Evolutionary conservation across 2,797 vertebrate genomes (phyloP).

Genomic region (Tokudaia tokunoshimensis): DNA sequence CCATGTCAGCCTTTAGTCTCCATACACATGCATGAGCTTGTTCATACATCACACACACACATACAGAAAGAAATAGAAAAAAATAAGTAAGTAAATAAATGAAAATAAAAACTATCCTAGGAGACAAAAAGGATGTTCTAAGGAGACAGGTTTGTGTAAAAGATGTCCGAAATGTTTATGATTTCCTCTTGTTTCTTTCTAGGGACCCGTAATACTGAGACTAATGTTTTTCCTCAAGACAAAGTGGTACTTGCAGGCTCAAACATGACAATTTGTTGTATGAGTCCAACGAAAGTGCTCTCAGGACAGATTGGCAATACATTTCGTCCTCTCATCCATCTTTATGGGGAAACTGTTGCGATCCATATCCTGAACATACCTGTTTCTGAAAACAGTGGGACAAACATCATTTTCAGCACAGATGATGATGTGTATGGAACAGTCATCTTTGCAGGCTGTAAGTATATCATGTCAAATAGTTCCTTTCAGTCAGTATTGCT

Average conservation of each 20-base stretch:
- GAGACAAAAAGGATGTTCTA: background rate
- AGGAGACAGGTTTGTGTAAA: slow-evolving; percentile 7
- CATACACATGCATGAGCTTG: background rate
- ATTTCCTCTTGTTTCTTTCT: slow-evolving; percentile 55
- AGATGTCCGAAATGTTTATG: slow-evolving; percentile 30
- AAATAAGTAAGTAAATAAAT: background rate
- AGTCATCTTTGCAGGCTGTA: slow-evolving; percentile 90
- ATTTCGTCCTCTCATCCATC: slow-evolving; percentile 67
- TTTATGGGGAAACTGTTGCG: slow-evolving; percentile 85
- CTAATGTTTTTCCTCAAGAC: slow-evolving; percentile 86
- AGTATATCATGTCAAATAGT: slow-evolving; percentile 75
- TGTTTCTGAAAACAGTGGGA: slow-evolving; percentile 83
- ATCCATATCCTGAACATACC: slow-evolving; percentile 86
- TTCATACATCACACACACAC: background rate
- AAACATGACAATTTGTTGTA: slow-evolving; percentile 88
- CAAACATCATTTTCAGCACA: slow-evolving; percentile 84
- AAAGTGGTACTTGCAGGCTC: slow-evolving; percentile 87
- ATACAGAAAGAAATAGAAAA: background rate
- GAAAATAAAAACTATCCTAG: background rate
- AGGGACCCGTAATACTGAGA: slow-evolving; percentile 62
- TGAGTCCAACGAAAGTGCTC: slow-evolving; percentile 74
- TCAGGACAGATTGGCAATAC: slow-evolving; percentile 73
- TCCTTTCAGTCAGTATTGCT: background rate
- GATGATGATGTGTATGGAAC: slow-evolving; percentile 79
- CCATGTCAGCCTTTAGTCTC: background rate